A percentile compares a stretch with the other conserved stretches of the same genome.
phyloP scores from a whole-genome alignment of 2,888 invertebrate species.

The Dromius quadrimaculatus region DNA sequence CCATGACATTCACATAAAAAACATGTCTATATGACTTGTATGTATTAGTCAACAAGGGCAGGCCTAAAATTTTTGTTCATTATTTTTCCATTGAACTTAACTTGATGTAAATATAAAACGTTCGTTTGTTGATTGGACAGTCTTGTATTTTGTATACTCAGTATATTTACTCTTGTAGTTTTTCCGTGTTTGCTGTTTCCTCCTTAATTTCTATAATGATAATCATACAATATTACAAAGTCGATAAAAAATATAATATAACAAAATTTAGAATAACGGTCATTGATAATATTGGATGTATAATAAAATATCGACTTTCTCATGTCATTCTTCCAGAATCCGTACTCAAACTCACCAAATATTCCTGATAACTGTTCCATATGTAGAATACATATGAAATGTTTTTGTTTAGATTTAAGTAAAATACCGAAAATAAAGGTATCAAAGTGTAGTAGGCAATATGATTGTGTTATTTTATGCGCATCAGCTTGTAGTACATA shows the following conservation, averaged over 20 bases:
- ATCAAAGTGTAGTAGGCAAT: constrained; percentile 63
- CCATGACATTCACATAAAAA: no score
- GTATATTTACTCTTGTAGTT: constrained; percentile 33
- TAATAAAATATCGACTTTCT: constrained; percentile 19
- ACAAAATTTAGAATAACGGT: constrained; percentile 6
- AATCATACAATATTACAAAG: not conserved
- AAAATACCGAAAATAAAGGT: constrained; percentile 54
- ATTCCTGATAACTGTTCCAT: constrained; percentile 26
- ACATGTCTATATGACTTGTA: no score
- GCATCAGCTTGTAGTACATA: constrained; percentile 47
- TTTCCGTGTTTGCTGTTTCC: not conserved
- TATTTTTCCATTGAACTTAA: constrained; percentile 6
- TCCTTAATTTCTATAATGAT: not conserved
- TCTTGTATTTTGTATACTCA: constrained; percentile 46
- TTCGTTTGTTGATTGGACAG: constrained; percentile 45
- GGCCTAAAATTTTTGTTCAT: constrained; percentile 1
- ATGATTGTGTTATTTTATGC: constrained; percentile 58
- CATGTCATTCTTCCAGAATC: constrained; percentile 6
- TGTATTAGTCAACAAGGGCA: not conserved
- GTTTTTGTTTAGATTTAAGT: constrained; percentile 52
- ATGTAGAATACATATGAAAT: constrained; percentile 30
- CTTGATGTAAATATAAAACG: constrained; percentile 46
- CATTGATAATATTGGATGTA: not conserved
- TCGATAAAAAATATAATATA: constrained; percentile 7
- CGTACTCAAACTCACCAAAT: constrained; percentile 7